Evolutionary conservation across 2,113 vertebrate species (phyloP).

Genomic region (Poeciliopsis turrubarensis): DNA sequence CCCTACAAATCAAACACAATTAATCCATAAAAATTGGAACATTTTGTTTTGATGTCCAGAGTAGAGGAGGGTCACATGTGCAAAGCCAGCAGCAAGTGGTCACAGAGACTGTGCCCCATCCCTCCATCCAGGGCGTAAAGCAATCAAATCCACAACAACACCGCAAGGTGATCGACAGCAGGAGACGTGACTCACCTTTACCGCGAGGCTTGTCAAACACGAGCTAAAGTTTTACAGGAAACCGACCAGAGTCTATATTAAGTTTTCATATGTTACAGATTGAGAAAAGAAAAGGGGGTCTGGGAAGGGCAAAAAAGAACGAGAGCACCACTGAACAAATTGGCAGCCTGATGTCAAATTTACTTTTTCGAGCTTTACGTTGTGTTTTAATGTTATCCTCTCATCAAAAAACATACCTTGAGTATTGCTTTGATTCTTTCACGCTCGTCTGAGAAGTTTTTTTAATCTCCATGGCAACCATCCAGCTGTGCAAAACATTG

Average conservation of each 20-base stretch:
- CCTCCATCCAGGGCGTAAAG: slow-evolving; percentile 23
- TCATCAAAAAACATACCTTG: no score
- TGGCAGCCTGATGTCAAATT: no score
- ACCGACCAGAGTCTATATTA: not conserved
- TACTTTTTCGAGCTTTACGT: no score
- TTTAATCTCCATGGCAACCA: no score
- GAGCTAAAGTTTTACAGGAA: not conserved
- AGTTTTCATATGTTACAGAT: no score
- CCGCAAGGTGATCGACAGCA: slow-evolving; percentile 31
- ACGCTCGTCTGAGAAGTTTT: no score
- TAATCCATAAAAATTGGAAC: slow-evolving; percentile 4
- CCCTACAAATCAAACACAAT: slow-evolving; percentile 34
- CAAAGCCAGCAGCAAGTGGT: slow-evolving; percentile 20
- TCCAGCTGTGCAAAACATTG: no score
- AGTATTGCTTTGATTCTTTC: no score
- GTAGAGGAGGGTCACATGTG: slow-evolving; percentile 25
- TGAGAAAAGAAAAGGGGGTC: no score
- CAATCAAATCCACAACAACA: slow-evolving; percentile 29
- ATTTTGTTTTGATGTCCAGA: slow-evolving; percentile 23
- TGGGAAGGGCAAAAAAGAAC: no score
- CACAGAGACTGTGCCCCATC: slow-evolving; percentile 11
- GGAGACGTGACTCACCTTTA: slow-evolving; percentile 54
- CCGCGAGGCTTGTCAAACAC: not conserved
- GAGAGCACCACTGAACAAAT: no score
- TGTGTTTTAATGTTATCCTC: no score